Evolutionary conservation across 2,888 invertebrate species (phyloP).

Genomic region (Coronaproctus castanopsis): DNA sequence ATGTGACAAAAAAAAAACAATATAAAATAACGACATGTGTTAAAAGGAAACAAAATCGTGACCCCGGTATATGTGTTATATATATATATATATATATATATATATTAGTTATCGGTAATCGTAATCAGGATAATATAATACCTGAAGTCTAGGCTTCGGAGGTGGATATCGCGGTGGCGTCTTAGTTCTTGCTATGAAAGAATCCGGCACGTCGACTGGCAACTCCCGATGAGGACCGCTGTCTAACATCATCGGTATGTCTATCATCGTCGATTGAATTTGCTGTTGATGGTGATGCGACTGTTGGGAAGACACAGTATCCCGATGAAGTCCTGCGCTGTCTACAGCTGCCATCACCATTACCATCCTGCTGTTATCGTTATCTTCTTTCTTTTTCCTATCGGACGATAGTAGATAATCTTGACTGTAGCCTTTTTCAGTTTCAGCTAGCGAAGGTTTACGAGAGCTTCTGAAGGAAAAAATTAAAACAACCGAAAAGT

Average conservation of each 20-base stretch:
- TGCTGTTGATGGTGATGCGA: not conserved
- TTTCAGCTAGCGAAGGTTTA: not conserved
- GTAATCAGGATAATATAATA: too few relatives aligned
- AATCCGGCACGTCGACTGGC: constrained; percentile 95
- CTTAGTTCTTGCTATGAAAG: constrained; percentile 74
- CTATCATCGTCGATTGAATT: not conserved
- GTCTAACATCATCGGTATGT: constrained; percentile 20
- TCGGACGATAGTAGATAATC: not conserved
- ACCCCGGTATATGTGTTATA: too few relatives aligned
- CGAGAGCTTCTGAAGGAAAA: not conserved
- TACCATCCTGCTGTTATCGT: constrained; percentile 12
- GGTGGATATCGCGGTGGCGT: constrained; percentile 79
- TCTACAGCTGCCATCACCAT: constrained; percentile 14
- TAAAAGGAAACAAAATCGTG: too few relatives aligned
- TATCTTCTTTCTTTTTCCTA: not conserved
- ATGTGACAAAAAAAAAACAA: too few relatives aligned
- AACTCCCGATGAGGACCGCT: constrained; percentile 78
- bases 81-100: too few relatives aligned
- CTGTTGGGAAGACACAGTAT: not conserved
- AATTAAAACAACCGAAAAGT: too few relatives aligned
- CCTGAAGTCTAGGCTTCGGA: constrained; percentile 26
- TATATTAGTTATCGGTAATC: too few relatives aligned
- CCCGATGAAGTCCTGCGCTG: constrained; percentile 11
- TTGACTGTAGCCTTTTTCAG: not conserved
- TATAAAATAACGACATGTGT: too few relatives aligned